Conservation (phyloP, 2,888 invertebrate species). For the Zaprionus lineosus region DNA sequence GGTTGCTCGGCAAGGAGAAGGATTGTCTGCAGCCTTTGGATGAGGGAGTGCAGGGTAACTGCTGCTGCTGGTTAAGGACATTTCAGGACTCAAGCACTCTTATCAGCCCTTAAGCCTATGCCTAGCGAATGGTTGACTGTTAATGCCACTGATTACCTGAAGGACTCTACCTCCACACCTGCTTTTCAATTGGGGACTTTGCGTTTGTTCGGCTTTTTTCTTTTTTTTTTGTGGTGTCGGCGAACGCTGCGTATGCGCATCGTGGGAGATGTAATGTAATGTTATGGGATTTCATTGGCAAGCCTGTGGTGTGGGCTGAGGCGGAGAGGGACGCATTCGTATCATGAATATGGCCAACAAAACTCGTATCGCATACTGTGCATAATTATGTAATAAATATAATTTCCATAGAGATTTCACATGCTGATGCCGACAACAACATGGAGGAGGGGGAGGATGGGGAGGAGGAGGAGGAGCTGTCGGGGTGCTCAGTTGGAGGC, state of each 20-base stretch:
- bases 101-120: too few species aligned
- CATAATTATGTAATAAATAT: slow-evolving; percentile 75
- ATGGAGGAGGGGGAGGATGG: too few species aligned
- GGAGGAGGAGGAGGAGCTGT: background rate
- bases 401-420: slow-evolving; percentile 56
- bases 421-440: slow-evolving; percentile 11
- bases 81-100: too few species aligned
- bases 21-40: too few species aligned
- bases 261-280: too few species aligned
- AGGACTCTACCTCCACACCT: background rate
- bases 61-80: too few species aligned
- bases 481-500: slow-evolving; percentile 12
- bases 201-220: background rate
- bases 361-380: slow-evolving; percentile 43
- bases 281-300: too few species aligned
- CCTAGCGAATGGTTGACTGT: background rate
- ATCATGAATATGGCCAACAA: slow-evolving; percentile 29
- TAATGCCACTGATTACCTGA: slow-evolving; percentile 20
- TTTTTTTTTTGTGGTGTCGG: too few species aligned
- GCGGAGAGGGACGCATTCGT: background rate
- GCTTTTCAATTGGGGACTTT: too few species aligned
- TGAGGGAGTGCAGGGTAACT: slow-evolving; percentile 3
- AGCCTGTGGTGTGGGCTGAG: too few species aligned
- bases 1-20: too few species aligned
- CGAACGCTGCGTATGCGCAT: slow-evolving; percentile 27